These are phyloP conservation scores for Campoletis sonorensis DNA, from an alignment of 1,140 invertebrate genomes.

Conservation along the genomic window DNA sequence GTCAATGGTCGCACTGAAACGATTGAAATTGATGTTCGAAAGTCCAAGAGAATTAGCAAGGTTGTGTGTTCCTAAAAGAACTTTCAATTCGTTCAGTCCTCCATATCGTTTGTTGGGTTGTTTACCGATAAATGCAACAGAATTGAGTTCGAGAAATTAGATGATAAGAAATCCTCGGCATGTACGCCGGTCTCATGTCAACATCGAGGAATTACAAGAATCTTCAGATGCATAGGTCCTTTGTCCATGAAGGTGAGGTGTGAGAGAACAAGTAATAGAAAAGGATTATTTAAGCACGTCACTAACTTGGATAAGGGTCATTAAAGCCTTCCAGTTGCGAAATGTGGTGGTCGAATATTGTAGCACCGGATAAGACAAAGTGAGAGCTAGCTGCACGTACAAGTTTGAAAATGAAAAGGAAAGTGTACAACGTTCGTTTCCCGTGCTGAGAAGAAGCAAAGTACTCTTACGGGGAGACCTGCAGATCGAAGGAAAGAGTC, in stretches of 20 bases:
- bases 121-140: background rate
- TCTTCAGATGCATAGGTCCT: background rate
- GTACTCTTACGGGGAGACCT: conserved; percentile 42
- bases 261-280: background rate
- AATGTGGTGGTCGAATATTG: background rate
- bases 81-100: no score
- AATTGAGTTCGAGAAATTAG: no score
- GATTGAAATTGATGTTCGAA: no score
- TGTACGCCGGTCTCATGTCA: background rate
- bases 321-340: background rate
- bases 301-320: conserved; percentile 30
- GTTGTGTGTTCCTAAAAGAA: no score
- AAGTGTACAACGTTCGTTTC: conserved; percentile 3
- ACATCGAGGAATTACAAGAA: background rate
- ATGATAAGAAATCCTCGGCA: no score
- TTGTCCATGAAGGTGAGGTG: conserved; percentile 15
- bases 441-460: conserved; percentile 37
- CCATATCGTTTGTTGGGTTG: no score
- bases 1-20: background rate
- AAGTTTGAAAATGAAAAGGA: conserved; percentile 25
- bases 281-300: conserved; percentile 4
- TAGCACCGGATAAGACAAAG: background rate
- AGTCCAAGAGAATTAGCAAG: no score
- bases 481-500: conserved; percentile 36
- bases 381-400: background rate